These are phyloP conservation scores for Desoria tigrina DNA, from an alignment of 2,888 invertebrate species.

Conservation along the genomic window DNA sequence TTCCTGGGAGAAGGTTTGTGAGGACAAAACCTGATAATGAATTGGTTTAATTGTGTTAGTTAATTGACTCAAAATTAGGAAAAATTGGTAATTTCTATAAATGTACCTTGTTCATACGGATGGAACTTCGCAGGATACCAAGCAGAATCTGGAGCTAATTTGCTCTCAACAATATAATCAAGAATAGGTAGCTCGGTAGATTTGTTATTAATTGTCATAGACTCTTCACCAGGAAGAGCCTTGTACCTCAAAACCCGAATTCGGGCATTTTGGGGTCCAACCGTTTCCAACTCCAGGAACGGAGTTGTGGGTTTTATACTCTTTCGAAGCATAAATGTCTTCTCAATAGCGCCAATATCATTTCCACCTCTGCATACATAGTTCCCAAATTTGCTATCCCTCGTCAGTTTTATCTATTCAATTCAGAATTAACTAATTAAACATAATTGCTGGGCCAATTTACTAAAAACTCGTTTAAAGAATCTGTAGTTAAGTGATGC, in stretches of 20 bases:
- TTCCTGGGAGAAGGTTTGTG: slow-evolving; percentile 31
- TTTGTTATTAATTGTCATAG: slow-evolving; percentile 7
- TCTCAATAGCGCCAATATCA: slow-evolving; percentile 33
- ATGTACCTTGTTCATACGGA: slow-evolving; percentile 34
- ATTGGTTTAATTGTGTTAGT: background rate
- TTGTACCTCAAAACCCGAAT: slow-evolving; percentile 37
- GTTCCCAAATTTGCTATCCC: slow-evolving; percentile 35
- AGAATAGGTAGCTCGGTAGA: slow-evolving; percentile 34
- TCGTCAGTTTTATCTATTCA: slow-evolving; percentile 27
- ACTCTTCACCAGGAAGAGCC: slow-evolving; percentile 30
- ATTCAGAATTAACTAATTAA: background rate
- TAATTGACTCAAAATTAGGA: background rate
- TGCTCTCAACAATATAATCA: slow-evolving; percentile 38
- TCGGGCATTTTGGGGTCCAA: slow-evolving; percentile 32
- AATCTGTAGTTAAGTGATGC: too few relatives aligned
- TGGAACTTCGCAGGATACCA: slow-evolving; percentile 39
- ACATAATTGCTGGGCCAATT: background rate
- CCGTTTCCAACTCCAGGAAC: slow-evolving; percentile 39
- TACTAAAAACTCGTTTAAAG: background rate
- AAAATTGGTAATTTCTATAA: background rate
- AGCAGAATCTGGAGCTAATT: slow-evolving; percentile 31
- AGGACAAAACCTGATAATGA: slow-evolving; percentile 33
- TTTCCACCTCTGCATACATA: slow-evolving; percentile 40
- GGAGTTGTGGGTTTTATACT: slow-evolving; percentile 37
- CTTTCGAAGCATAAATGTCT: slow-evolving; percentile 32